Base-by-base conservation (phyloP, 2,888 invertebrate genomes). In the Lasioglossum oenotherae region DNA sequence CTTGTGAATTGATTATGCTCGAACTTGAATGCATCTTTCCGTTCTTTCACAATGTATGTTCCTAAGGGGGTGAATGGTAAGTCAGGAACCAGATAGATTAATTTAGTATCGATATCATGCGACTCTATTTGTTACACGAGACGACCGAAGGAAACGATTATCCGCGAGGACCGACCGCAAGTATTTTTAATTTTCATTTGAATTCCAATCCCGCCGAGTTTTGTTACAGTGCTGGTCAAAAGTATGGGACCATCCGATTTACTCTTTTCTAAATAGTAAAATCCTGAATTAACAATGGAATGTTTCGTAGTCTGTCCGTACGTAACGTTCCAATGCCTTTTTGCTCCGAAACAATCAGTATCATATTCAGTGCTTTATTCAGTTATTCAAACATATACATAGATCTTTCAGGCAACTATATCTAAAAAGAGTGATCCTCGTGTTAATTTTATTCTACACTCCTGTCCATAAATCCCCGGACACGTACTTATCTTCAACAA, bases 131-230 rank as follows among this genome's bases (percentile, higher is more conserved):
- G 35, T 73, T 31, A 64, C 23, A 5, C 16, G 64, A 72, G 57
- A 82, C 23, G 69, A 75, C 60, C 53, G 82, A 71, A 49, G n/a
- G 8, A 31, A 53, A 77, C 64, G 31, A 69, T 67, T 38, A 35
- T 49, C n/a, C 27, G 14, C 27, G 14, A 74, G n/a, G 69, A 27
- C 64, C 44, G 46, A 75, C 19, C 71, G 31, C 72, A 78, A 82
- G 82, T 84, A 82, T 84, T 82, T 75, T 75, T 72, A 84, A 80
- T 81, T 74, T 53, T 72, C 53, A 76, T 49, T 23, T 60, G 72
- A 75, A 87, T 87, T 86, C 83, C 81, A 86, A 16, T 49, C 79
- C 41, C 14, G 35, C 71, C 69, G 23, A 71, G n/a, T 67, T 73
- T 31, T 6, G 44, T 71, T 60, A 64, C 12, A 41, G n/a, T 71